Evolutionary conservation across 2,113 vertebrate species (phyloP).

Genomic region (Ellobius talpinus): DNA sequence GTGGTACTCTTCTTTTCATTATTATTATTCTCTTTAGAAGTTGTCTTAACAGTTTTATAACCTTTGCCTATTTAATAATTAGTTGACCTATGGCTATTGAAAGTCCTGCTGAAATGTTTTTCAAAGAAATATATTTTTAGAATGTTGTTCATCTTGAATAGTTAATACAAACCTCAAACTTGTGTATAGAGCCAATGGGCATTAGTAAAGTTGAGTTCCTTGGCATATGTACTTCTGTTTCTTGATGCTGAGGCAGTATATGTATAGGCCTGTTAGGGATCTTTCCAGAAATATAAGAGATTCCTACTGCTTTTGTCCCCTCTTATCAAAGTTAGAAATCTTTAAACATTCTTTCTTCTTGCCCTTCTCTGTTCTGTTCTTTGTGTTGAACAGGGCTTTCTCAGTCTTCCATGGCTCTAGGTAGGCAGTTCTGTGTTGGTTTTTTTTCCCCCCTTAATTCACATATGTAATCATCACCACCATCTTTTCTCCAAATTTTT

Average conservation of each 20-base stretch:
- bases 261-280: too few species aligned
- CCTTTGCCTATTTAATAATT: background rate
- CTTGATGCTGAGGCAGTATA: background rate
- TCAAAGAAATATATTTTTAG: background rate
- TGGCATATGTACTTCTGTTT: background rate
- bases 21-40: background rate
- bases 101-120: background rate
- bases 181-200: background rate
- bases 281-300: background rate
- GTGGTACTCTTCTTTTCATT: background rate
- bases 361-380: background rate
- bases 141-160: conserved; percentile 13
- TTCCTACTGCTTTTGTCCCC: background rate
- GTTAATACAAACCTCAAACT: background rate
- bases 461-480: background rate
- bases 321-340: background rate
- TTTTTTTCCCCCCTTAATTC: background rate
- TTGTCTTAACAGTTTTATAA: background rate
- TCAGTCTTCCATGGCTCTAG: background rate
- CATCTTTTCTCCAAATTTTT: background rate
- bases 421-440: background rate
- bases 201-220: background rate
- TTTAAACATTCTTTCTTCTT: background rate
- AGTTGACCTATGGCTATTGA: background rate
- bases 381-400: background rate